Evolutionary conservation across 2,113 vertebrate genomes (phyloP), one percentile per base, ranked within the genome.

Genomic region (Prolemur simus): DNA sequence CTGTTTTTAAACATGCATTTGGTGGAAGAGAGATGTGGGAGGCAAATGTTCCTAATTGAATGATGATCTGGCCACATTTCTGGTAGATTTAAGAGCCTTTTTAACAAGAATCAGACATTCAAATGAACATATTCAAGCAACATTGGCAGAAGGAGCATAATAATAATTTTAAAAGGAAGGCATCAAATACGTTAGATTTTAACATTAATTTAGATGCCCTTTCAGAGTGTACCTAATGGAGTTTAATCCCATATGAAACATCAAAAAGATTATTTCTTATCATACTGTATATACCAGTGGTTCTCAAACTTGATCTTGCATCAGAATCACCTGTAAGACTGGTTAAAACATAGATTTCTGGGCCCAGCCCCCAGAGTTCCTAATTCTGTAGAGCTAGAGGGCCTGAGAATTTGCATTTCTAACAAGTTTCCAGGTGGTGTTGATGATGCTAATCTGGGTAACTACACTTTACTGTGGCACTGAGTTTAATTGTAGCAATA

Each of bases 131-230:
- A 52, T 25, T 76, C 32, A 66, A 91, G 29, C 60, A 95, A 17
- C 54, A 49, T 1, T 56, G 73, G 74, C 25, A 60, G 37, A 60
- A 80, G 6, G 10, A 86, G 13, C 23, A 83, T 78, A 78, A 49
- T 83, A 69, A 81, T 92, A 54, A 63, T 91, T 90, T 88, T 96
- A 66, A 89, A 91, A 95, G 37, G 12, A 83, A 92, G 15, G 21
- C 12, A 92, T 83, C 34, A 69, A 34, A 8, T 78, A 60, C 13
- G 60, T 73, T 95, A n/a, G 21, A 86, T n/a, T 77, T 42, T 52
- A 58, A 37, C 42, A 4, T 85, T 73, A 73, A 73, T 78, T 74
- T 87, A 73, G 18, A 17, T 52, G 34, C 25, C 64, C 63, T 23
- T 95, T 87, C 69, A 87, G 20, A 90, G 52, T 90, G 1, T 15